A percentile compares a stretch with the other conserved stretches of the same genome.
Conservation (phyloP, 1,140 invertebrate genomes). For the Marisa cornuarietis region DNA sequence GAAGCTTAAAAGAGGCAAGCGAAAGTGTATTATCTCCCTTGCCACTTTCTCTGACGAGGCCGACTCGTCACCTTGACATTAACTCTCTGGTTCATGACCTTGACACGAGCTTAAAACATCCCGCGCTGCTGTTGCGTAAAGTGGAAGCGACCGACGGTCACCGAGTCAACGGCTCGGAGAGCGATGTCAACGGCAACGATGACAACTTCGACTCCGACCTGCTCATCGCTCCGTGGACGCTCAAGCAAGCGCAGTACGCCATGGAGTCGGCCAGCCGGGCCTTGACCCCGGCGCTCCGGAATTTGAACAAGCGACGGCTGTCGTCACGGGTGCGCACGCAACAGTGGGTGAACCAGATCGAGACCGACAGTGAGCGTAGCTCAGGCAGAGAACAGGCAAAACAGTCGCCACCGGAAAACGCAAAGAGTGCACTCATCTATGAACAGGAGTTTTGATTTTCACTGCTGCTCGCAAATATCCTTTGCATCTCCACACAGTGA, state of each 20-base stretch:
- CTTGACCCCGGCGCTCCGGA: conserved; percentile 15
- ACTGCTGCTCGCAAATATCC: too few species aligned
- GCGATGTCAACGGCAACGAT: too few species aligned
- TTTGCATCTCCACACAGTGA: too few species aligned
- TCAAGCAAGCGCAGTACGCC: background rate
- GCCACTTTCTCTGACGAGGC: background rate
- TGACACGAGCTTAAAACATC: conserved; percentile 8
- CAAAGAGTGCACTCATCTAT: background rate
- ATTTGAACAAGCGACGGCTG: conserved; percentile 17
- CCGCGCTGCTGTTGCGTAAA: too few species aligned
- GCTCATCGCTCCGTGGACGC: too few species aligned
- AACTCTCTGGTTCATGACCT: conserved; percentile 17
- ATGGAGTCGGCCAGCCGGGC: background rate
- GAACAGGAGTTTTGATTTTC: background rate
- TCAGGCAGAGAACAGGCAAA: background rate
- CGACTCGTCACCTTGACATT: background rate
- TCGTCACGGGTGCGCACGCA: conserved; percentile 16
- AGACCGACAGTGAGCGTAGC: background rate
- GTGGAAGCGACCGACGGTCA: too few species aligned
- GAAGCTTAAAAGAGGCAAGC: background rate
- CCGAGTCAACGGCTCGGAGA: too few species aligned
- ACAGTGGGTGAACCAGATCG: conserved; percentile 25
- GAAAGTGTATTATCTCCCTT: conserved; percentile 4
- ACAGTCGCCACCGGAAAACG: background rate
- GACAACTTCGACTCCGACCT: too few species aligned